Base-by-base conservation (phyloP, 2,113 vertebrate species). In the Larimichthys polyactis region DNA sequence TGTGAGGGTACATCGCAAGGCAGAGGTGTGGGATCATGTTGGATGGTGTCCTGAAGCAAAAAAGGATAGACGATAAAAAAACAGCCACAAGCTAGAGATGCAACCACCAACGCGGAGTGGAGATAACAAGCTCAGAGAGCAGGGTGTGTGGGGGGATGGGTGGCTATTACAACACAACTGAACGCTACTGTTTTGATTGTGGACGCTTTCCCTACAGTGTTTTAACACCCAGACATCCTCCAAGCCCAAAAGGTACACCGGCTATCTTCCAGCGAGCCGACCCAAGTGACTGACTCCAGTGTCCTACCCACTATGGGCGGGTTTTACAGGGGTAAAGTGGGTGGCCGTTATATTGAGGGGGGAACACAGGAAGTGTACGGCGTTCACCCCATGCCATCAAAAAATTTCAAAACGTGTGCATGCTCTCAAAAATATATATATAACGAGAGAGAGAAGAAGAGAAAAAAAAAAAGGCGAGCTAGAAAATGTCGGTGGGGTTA, bases 261-360 rank as follows among this genome's bases (percentile, higher is more conserved):
- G 85, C 90, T 88, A 90, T 87, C 90, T 86, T 78, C 79, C 86
- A 82, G 78, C 78, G 84, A 87, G 85, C 84, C 88, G 90, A 91
- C 91, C 92, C 90, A 83, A 92, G 93, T 90, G 91, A 93, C 92
- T 96, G 96, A 95, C 96, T 97, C 93, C 96, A 94, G 97, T 94
- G 97, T 98, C 98, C 98, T 98, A 96, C 97, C 97, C 97, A 97
- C 97, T 96, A 96, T 96, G 97, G 97, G 97, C 97, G 97, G 97
- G 97, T 96, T 96, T 96, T 96, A 93, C 91, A 92, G 94, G 94
- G 94, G 91, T 94, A 96, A 96, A 96, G 96, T 96, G 97, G 97
- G 96, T 96, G 97, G 97, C 96, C 97, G 97, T 97, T 97, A 96
- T 96, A 96, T 96, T 95, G 96, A 96, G 95, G 96, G 96, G 36